Conservation (phyloP, 2,888 invertebrate genomes). For the Blastobasis adustella region DNA sequence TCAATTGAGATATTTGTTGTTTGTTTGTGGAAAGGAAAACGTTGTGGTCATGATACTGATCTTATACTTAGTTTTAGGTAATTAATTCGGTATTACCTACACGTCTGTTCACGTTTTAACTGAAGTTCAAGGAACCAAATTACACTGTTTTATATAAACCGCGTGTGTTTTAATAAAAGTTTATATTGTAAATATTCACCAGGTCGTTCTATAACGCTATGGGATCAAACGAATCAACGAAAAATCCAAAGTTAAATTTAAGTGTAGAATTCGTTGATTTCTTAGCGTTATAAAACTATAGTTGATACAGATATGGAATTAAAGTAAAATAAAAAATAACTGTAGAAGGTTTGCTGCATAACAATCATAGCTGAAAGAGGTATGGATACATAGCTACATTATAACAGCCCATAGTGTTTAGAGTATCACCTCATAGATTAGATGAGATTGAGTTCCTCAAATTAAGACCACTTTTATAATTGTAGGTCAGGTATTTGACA, state of each 20-base stretch:
- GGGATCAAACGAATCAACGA: slow-evolving; percentile 28
- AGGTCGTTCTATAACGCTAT: slow-evolving; percentile 18
- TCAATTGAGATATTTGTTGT: no score
- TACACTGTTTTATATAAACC: slow-evolving; percentile 40
- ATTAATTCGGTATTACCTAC: slow-evolving; percentile 24
- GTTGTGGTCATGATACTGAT: not conserved
- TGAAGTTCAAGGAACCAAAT: slow-evolving; percentile 47
- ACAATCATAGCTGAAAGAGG: slow-evolving; percentile 8
- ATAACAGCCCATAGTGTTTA: slow-evolving; percentile 17
- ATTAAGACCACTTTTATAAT: slow-evolving; percentile 2
- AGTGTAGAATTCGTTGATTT: slow-evolving; percentile 24
- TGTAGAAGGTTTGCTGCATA: no score
- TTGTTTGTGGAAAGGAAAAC: no score
- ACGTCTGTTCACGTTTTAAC: slow-evolving; percentile 48
- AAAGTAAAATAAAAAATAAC: no score
- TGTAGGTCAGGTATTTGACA: no score
- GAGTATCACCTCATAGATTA: slow-evolving; percentile 18
- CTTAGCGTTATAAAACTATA: slow-evolving; percentile 13
- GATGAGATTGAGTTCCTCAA: slow-evolving; percentile 23
- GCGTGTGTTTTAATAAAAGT: slow-evolving; percentile 42
- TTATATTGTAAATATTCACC: slow-evolving; percentile 31
- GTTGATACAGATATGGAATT: no score
- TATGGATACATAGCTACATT: slow-evolving; percentile 16
- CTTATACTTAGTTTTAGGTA: slow-evolving; percentile 43
- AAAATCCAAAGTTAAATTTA: slow-evolving; percentile 16